These are phyloP conservation scores for Cotesia typhae DNA, from an alignment of 1,140 invertebrate species.

Conservation along the genomic window DNA sequence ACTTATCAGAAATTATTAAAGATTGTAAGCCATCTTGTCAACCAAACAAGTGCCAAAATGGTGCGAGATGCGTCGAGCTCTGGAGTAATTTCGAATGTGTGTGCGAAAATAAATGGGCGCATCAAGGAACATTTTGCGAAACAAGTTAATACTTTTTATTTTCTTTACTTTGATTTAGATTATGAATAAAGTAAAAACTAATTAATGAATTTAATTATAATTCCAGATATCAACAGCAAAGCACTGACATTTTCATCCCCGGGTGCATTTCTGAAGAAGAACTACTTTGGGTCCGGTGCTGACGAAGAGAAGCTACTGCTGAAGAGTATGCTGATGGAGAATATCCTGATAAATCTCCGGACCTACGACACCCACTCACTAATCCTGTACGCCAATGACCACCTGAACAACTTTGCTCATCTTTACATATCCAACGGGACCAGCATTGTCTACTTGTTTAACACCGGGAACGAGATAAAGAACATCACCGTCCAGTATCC, in stretches of 20 bases:
- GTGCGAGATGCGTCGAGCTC: slow-evolving; percentile 86
- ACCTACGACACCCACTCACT: slow-evolving; percentile 85
- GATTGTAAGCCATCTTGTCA: slow-evolving; percentile 94
- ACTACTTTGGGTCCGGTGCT: slow-evolving; percentile 73
- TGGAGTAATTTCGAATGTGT: slow-evolving; percentile 93
- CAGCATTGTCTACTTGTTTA: slow-evolving; percentile 83
- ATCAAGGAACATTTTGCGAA: slow-evolving; percentile 88
- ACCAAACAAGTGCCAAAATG: slow-evolving; percentile 92
- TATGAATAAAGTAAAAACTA: not conserved
- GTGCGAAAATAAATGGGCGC: slow-evolving; percentile 90
- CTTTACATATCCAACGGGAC: slow-evolving; percentile 82
- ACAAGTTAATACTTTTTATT: slow-evolving; percentile 73
- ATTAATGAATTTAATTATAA: slow-evolving; percentile 15
- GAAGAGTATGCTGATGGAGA: slow-evolving; percentile 78
- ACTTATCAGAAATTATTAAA: slow-evolving; percentile 87
- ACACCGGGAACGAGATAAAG: slow-evolving; percentile 81
- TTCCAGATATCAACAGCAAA: slow-evolving; percentile 87
- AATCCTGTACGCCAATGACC: slow-evolving; percentile 90
- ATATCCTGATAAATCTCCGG: slow-evolving; percentile 85
- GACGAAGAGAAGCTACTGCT: slow-evolving; percentile 71
- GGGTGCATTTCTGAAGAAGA: slow-evolving; percentile 80
- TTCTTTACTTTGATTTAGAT: not conserved
- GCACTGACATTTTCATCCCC: slow-evolving; percentile 87
- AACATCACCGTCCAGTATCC: slow-evolving; percentile 79
- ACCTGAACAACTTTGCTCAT: slow-evolving; percentile 93